phyloP scores from a whole-genome alignment of 2,888 invertebrate genomes.

The Punctoribates punctum region DNA sequence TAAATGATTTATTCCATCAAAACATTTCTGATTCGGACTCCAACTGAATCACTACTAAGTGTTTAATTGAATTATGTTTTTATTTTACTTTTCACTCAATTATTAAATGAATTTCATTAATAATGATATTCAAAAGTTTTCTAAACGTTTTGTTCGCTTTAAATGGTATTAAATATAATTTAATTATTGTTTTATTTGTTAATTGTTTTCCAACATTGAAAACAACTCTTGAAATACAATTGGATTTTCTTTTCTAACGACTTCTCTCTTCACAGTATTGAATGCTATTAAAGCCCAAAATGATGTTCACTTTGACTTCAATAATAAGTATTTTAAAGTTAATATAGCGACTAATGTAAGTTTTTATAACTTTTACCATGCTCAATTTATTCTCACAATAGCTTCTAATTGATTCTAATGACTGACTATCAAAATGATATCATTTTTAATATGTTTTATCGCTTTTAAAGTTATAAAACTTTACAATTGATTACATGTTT shows the following conservation, averaged over 20 bases:
- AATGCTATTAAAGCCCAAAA: background rate
- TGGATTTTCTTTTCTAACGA: background rate
- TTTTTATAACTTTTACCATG: background rate
- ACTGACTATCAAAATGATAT: background rate
- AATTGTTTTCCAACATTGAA: too few relatives aligned
- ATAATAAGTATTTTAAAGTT: conserved; percentile 23
- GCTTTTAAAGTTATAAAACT: too few relatives aligned
- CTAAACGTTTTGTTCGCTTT: too few relatives aligned
- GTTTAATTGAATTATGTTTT: background rate
- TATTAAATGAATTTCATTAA: too few relatives aligned
- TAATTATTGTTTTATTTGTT: too few relatives aligned
- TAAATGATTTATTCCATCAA: background rate
- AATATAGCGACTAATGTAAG: conserved; percentile 32
- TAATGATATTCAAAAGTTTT: too few relatives aligned
- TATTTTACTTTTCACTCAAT: background rate
- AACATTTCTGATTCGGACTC: background rate
- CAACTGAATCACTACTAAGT: background rate
- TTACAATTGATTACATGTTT: too few relatives aligned
- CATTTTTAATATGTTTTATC: background rate
- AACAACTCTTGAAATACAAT: background rate
- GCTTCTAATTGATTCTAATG: background rate
- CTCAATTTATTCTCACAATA: background rate
- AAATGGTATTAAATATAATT: too few relatives aligned
- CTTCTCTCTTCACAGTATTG: background rate
- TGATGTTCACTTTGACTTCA: conserved; percentile 30